Conservation (phyloP, 2,113 vertebrate genomes). For the Microtus ochrogaster region DNA sequence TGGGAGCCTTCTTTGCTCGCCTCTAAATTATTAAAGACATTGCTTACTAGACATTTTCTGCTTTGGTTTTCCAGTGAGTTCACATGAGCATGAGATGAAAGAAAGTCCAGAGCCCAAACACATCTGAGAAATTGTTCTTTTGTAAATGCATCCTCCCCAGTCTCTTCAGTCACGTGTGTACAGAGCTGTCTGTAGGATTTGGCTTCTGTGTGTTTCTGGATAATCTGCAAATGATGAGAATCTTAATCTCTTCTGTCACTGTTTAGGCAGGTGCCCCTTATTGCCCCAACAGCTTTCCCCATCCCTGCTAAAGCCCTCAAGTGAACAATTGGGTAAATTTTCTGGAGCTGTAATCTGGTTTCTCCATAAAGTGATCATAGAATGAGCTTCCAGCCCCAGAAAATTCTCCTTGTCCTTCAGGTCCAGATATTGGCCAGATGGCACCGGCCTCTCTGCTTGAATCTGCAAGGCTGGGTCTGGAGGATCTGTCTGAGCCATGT, state of each 20-base stretch:
- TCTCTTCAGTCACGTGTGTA: background rate
- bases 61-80: conserved; percentile 19
- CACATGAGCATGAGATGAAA: background rate
- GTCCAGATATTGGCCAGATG: conserved; percentile 41
- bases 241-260: background rate
- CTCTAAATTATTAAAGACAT: conserved; percentile 7
- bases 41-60: conserved; percentile 6
- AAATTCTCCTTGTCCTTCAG: conserved; percentile 30
- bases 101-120: background rate
- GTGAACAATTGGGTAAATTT: background rate
- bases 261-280: background rate
- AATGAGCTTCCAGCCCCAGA: conserved; percentile 21
- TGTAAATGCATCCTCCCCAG: background rate
- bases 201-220: conserved; percentile 20
- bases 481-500: conserved; percentile 31
- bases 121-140: background rate
- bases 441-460: background rate
- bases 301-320: background rate
- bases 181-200: conserved; percentile 28
- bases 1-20: conserved; percentile 5
- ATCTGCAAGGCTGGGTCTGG: background rate
- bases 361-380: conserved; percentile 1
- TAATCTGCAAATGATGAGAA: conserved; percentile 12
- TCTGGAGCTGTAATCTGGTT: background rate
- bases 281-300: background rate